Evolutionary conservation across 2,888 invertebrate genomes (phyloP), one percentile per base, ranked within the genome.

Genomic region (Drosophila sordidapex): DNA sequence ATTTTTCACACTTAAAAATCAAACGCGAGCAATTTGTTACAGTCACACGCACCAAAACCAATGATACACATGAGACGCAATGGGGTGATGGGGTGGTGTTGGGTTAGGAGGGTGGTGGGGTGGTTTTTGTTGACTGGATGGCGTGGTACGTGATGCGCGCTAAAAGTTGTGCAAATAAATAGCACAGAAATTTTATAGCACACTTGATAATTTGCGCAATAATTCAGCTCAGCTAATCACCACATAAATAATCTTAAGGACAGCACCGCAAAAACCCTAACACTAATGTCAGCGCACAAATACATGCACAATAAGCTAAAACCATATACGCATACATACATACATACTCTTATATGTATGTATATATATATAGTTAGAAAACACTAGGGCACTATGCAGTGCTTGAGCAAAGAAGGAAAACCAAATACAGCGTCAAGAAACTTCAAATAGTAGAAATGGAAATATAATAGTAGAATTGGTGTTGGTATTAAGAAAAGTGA

Each of bases 221-320:
- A 91, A 91, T 82, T 91, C 91, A 89, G 82, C 60, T 68, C 74
- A 81, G 83, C 89, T 91, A 91, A 91, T 91, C 91, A 89, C 91
- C 91, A 91, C 90, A 91, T 91, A 91, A 91, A 91, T 91, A 90
- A 91, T 90, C 82, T 80, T 78, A 82, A 82, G 80, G 82, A 84
- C 79, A 78, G 69, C 70, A 61, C 65, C 72, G 21, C 67, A 40
- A 56, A 49, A n/a, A 46, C 48, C 36, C 48, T 35, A 77, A 27
- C 46, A 61, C 33, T 52, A 40, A 54, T 36, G 38, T 49, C 46
- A 43, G 49, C 48, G 35, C 62, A 70, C 61, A 70, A 57, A 49
- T 49, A 29, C 40, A 57, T 57, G 29, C 40, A 57, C 38, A 56
- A 29, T 1, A 27, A 11, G 13, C 38, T 36, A 3, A 53, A 43